phyloP scores from a whole-genome alignment of 2,797 vertebrate species.

The Erpetoichthys calabaricus region DNA sequence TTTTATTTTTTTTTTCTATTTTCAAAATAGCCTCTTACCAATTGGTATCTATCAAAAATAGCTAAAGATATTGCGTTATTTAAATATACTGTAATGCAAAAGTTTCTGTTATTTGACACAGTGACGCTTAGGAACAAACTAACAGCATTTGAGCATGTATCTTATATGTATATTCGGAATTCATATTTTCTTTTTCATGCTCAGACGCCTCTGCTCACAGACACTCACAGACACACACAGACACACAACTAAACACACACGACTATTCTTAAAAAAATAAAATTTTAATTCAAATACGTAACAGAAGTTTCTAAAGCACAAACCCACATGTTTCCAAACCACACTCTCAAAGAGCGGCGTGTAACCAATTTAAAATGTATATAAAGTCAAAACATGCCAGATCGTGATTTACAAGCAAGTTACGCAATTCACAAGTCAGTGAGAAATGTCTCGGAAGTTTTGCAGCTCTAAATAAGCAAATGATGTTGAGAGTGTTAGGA shows the following conservation, averaged over 20 bases:
- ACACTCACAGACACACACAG: background rate
- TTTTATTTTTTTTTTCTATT: too few relatives aligned
- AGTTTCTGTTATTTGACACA: too few relatives aligned
- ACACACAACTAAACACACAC: background rate
- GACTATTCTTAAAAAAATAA: slow-evolving; percentile 3
- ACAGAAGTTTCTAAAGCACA: slow-evolving; percentile 22
- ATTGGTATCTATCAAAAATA: too few relatives aligned
- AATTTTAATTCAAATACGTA: slow-evolving; percentile 19
- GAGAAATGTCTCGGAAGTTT: background rate
- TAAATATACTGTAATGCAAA: too few relatives aligned
- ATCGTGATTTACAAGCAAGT: slow-evolving; percentile 44
- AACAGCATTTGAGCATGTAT: too few relatives aligned
- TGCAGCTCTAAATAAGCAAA: background rate
- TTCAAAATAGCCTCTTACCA: too few relatives aligned
- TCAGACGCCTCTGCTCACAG: background rate
- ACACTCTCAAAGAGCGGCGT: slow-evolving; percentile 29
- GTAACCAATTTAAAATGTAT: slow-evolving; percentile 43
- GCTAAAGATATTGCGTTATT: too few relatives aligned
- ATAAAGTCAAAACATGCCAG: slow-evolving; percentile 58
- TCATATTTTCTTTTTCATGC: too few relatives aligned
- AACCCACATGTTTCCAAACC: slow-evolving; percentile 36
- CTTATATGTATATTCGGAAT: too few relatives aligned
- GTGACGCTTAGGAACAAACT: too few relatives aligned
- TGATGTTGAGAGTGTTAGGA: background rate
- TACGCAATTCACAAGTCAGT: slow-evolving; percentile 31